Evolutionary conservation across 2,797 vertebrate species (phyloP).

Genomic region (Malurus splendens): DNA sequence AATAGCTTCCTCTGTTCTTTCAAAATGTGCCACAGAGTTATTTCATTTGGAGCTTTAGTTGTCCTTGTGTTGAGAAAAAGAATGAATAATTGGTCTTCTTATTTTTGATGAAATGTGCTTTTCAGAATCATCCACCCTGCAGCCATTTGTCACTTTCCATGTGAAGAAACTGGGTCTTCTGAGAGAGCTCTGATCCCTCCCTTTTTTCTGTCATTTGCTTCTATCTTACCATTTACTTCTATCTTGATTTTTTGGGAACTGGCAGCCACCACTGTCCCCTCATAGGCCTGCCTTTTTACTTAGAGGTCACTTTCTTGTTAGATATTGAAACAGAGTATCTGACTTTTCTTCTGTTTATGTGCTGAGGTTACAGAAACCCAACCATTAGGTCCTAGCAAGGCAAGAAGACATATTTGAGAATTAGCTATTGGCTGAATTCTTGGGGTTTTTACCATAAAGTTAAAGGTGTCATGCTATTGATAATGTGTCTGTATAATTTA

Average conservation of each 20-base stretch:
- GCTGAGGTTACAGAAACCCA: background rate
- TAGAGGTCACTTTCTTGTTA: background rate
- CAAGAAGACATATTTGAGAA: background rate
- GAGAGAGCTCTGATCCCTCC: background rate
- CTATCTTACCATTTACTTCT: background rate
- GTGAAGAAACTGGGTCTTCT: background rate
- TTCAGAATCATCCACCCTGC: background rate
- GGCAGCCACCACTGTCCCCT: background rate
- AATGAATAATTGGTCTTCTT: fast-evolving
- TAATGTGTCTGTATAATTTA: background rate
- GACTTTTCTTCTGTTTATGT: background rate
- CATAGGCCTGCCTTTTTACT: background rate
- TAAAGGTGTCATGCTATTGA: background rate
- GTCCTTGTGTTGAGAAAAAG: background rate
- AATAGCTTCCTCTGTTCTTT: background rate
- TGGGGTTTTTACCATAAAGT: fast-evolving
- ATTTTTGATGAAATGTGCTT: background rate
- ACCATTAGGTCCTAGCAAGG: background rate
- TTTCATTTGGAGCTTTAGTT: background rate
- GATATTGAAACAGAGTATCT: background rate
- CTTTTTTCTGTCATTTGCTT: background rate
- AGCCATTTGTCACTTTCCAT: background rate
- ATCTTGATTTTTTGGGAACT: background rate
- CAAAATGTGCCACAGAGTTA: background rate
- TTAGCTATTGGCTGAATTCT: background rate